A percentile compares a stretch with the other conserved stretches of the same genome.
These are phyloP conservation scores for Eunapius fragilis DNA, from an alignment of 37 sponge, comb jelly and placozoan species.

Conservation along the genomic window DNA sequence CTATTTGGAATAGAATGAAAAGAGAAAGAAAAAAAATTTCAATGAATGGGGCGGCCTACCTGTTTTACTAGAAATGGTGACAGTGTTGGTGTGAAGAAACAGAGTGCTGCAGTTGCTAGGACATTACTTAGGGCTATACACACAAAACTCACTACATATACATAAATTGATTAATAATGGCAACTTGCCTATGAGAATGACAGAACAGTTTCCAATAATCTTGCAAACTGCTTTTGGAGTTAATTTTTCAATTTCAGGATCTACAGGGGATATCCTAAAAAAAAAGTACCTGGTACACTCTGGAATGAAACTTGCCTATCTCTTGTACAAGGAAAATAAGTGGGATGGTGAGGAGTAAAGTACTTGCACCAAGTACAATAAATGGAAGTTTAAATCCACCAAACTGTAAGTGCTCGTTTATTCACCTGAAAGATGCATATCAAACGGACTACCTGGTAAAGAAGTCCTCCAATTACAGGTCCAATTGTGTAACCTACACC, in stretches of 20 bases:
- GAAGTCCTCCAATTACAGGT: constrained; percentile 53
- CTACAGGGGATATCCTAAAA: neutral
- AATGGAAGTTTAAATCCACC: neutral
- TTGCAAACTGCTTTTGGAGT: neutral
- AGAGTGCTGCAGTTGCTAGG: constrained; percentile 25
- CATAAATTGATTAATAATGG: neutral
- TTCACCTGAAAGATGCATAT: no score
- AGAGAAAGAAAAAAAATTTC: neutral
- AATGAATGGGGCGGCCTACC: neutral
- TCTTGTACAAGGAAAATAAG: neutral
- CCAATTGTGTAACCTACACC: constrained; percentile 56
- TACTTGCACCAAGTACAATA: neutral
- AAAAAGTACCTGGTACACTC: neutral
- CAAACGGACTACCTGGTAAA: constrained; percentile 29
- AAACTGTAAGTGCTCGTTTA: neutral
- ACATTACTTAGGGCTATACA: constrained; percentile 8
- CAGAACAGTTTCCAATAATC: neutral
- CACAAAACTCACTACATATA: neutral
- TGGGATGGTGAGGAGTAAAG: neutral
- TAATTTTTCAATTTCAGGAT: neutral
- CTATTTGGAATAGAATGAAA: neutral
- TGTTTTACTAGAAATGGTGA: constrained; percentile 38
- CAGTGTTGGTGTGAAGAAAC: constrained; percentile 44
- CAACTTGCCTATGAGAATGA: neutral
- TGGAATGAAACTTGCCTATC: neutral